Percentiles rank a stretch among this genome's conserved stretches.
phyloP scores from a whole-genome alignment of 2,797 vertebrate genomes.

The Champsocephalus gunnari region DNA sequence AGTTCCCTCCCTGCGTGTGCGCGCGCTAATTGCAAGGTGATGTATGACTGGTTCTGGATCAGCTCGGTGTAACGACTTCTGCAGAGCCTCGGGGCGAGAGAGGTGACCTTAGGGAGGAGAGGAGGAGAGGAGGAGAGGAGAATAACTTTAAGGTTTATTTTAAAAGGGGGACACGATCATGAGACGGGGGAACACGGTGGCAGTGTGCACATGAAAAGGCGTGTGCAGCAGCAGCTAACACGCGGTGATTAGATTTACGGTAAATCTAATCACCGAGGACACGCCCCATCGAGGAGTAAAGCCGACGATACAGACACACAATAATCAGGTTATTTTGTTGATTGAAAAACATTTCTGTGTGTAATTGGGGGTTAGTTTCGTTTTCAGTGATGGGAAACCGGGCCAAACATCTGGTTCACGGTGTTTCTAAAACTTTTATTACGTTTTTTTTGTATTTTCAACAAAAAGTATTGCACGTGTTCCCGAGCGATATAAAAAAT shows the following conservation, averaged over 20 bases:
- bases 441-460: too few species aligned
- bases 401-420: background rate
- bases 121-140: constrained; percentile 26
- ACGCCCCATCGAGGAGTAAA: constrained; percentile 35
- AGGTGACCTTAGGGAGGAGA: constrained; percentile 50
- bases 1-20: constrained; percentile 3
- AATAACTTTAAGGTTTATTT: constrained; percentile 51
- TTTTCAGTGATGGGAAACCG: background rate
- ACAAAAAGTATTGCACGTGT: too few species aligned
- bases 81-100: constrained; percentile 51
- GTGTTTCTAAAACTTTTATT: too few species aligned
- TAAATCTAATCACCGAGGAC: constrained; percentile 63
- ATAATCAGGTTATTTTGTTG: background rate
- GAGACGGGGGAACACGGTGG: constrained; percentile 54
- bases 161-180: constrained; percentile 49
- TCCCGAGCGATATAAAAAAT: too few species aligned
- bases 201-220: constrained; percentile 53
- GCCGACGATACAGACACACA: background rate
- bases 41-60: constrained; percentile 33
- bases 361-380: background rate
- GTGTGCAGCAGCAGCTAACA: constrained; percentile 54
- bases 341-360: constrained; percentile 9
- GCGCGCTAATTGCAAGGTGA: constrained; percentile 76
- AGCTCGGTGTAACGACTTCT: constrained; percentile 54
- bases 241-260: constrained; percentile 74